These are phyloP conservation scores for Nephila pilipes DNA, from an alignment of 1,140 invertebrate genomes.

Conservation along the genomic window DNA sequence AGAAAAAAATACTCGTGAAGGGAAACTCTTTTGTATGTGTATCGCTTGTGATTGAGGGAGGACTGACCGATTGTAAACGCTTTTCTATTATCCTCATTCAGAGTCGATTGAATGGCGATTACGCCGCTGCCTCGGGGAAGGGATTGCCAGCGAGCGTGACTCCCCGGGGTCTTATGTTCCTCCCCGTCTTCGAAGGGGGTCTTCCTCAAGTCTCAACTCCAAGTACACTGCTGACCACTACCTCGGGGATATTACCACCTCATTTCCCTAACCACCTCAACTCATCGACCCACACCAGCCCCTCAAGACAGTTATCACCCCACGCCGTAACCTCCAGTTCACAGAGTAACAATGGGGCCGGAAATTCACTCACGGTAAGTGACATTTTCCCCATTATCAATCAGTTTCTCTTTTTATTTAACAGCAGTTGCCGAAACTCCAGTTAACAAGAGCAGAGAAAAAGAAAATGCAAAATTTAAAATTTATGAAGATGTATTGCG, in stretches of 20 bases:
- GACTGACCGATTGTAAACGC: slow-evolving; percentile 20
- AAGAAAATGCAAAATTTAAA: no score
- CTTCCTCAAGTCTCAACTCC: slow-evolving; percentile 44
- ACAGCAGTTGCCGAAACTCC: no score
- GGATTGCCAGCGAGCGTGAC: slow-evolving; percentile 25
- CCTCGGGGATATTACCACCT: slow-evolving; percentile 64
- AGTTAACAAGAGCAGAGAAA: no score
- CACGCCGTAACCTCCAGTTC: background rate
- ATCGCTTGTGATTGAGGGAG: no score
- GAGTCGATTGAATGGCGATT: slow-evolving; percentile 79
- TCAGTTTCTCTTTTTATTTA: no score
- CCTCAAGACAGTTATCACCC: slow-evolving; percentile 61
- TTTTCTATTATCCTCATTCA: slow-evolving; percentile 48
- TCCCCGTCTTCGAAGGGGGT: slow-evolving; percentile 75
- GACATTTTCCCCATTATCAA: background rate
- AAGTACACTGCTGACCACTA: slow-evolving; percentile 45
- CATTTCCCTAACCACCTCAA: slow-evolving; percentile 65
- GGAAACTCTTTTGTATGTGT: background rate
- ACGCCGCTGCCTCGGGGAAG: slow-evolving; percentile 67
- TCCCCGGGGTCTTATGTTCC: slow-evolving; percentile 72
- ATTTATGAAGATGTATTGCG: no score
- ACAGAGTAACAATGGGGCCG: slow-evolving; percentile 47
- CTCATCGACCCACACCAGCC: slow-evolving; percentile 44
- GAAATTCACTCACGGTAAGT: slow-evolving; percentile 63
- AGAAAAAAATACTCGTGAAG: background rate